These are phyloP conservation scores for Charadrius vociferus DNA, from an alignment of 2,113 vertebrate genomes.

Conservation along the genomic window DNA sequence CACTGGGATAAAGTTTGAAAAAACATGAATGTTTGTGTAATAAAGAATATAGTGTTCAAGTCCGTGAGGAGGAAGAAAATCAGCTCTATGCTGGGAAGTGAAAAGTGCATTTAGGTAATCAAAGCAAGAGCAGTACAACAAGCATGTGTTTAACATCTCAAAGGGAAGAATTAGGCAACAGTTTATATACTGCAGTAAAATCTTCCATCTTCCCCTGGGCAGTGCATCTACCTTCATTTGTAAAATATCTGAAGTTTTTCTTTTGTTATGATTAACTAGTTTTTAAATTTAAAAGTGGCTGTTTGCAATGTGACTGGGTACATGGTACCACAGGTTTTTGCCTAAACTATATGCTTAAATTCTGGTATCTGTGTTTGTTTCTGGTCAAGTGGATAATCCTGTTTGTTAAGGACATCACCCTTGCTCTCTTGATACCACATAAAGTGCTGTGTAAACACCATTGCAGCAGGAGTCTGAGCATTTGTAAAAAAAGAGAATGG, in stretches of 20 bases:
- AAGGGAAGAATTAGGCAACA: neutral
- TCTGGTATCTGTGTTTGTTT: neutral
- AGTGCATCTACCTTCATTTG: neutral
- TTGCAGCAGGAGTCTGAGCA: neutral
- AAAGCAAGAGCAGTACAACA: neutral
- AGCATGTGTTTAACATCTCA: neutral
- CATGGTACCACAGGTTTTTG: neutral
- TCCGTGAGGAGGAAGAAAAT: neutral
- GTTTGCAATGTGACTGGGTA: neutral
- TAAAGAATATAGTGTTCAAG: neutral
- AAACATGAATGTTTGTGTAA: neutral
- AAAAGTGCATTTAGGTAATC: neutral
- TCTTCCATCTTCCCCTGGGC: neutral
- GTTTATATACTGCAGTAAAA: neutral
- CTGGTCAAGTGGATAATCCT: neutral
- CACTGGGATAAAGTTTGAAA: neutral
- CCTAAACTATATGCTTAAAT: neutral
- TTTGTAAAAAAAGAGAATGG: neutral
- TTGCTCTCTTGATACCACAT: neutral
- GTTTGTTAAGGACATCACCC: constrained; percentile 7
- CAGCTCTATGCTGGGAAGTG: neutral
- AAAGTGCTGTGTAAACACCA: neutral
- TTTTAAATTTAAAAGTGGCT: neutral
- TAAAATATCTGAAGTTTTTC: neutral
- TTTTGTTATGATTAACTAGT: neutral